Evolutionary conservation across 2,888 invertebrate species (phyloP).

Genomic region (Allacma fusca): DNA sequence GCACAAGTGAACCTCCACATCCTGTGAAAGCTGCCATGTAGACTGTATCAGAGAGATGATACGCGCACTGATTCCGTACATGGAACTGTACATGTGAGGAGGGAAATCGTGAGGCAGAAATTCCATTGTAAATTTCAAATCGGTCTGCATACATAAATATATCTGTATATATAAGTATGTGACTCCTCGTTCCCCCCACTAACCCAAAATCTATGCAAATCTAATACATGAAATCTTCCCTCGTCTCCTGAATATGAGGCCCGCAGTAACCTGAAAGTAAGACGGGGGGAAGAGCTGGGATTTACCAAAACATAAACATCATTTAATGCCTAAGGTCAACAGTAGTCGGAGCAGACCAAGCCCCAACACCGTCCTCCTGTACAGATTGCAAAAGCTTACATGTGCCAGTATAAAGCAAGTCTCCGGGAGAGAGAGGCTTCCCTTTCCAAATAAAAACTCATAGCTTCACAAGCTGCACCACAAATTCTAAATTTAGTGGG

Average conservation of each 20-base stretch:
- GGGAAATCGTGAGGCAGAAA: not conserved
- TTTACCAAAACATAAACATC: not conserved
- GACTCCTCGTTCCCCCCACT: not conserved
- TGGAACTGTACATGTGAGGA: not conserved
- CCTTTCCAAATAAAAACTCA: not conserved
- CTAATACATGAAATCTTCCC: not conserved
- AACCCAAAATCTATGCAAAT: not conserved
- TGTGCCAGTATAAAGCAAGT: no score
- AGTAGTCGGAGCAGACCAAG: not conserved
- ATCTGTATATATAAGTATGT: no score
- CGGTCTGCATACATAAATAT: not conserved
- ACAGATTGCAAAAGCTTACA: conserved; percentile 5
- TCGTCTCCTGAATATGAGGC: not conserved
- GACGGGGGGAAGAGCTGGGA: not conserved
- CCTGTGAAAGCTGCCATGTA: no score
- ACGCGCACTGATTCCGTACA: not conserved
- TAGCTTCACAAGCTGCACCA: no score
- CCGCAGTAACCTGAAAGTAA: not conserved
- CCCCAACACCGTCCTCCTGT: not conserved
- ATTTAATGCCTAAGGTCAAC: not conserved
- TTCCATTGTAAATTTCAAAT: not conserved
- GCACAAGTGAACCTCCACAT: no score
- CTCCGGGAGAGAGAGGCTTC: not conserved
- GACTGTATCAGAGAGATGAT: no score
- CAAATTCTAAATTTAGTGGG: no score